Base-by-base conservation (phyloP, 2,888 invertebrate species). In the Hermaeophaga mercurialis region DNA sequence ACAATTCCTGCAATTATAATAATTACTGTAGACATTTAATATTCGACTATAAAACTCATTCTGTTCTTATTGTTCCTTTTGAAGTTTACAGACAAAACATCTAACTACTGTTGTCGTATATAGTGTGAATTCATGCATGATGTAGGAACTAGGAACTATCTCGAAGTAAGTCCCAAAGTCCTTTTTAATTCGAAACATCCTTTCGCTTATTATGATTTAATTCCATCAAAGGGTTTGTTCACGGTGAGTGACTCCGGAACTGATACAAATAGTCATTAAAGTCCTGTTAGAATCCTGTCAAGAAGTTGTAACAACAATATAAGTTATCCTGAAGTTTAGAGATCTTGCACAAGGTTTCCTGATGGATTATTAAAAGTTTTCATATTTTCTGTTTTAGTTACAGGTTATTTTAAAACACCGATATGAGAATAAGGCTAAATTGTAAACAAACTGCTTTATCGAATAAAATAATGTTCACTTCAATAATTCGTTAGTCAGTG, bases 341-440 rank as follows among this genome's bases (percentile, higher is more conserved):
- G 45, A 61, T 49, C 45, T 47, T 54, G 49, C 43, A 26, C 34
- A 31, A 49, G 31, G 39, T 49, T 22, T 19, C 58, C 54, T 60
- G 63, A 56, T 61, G 61, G 65, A 65, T 63, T 60, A 65, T 65
- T 65, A 63, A 65, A 65, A 65, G 54, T 65, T 63, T 60, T 56
- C 60, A 63, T 61, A 62, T 65, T 65, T 61, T 62, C 58, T 54
- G 47, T 34, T 54, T 54, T 63, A 52, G 53, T 54, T 52, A 48
- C 52, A 39, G 44, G 18, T 34, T 31, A 55, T 57, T 55, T 52
- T 49, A 54, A 46, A 61, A 33, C 52, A 58, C 28, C 17, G 9
- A n/a, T 26, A 47, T 12, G 39, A 33, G 38, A 54, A 12, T 28
- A 28, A 39, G 38, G 26, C n/a, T 38, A 38, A 36, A 47, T 22